A percentile compares a stretch with the other conserved stretches of the same genome.
phyloP scores from a whole-genome alignment of 2,888 invertebrate species.

The Drosophila cyrtoloma region DNA sequence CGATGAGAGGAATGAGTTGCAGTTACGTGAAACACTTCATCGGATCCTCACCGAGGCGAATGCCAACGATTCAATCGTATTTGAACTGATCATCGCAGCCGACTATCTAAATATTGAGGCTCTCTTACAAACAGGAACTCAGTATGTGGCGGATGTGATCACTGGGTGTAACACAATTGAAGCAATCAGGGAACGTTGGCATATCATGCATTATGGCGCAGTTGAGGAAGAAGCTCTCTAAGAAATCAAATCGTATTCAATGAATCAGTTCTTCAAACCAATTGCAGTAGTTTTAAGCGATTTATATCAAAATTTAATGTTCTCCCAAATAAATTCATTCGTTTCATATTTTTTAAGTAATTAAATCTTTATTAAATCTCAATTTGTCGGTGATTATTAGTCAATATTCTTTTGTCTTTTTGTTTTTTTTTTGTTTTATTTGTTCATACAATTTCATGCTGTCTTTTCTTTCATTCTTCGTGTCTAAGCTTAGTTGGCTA shows the following conservation, averaged over 20 bases:
- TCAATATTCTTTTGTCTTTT: constrained; percentile 72
- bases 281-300: background rate
- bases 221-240: background rate
- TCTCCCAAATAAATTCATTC: background rate
- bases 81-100: constrained; percentile 50
- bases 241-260: background rate
- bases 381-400: constrained; percentile 80
- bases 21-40: background rate
- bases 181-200: constrained; percentile 40
- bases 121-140: constrained; percentile 30
- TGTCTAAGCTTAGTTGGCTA: constrained; percentile 55
- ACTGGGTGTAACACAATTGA: constrained; percentile 19
- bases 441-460: constrained; percentile 24
- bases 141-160: constrained; percentile 39
- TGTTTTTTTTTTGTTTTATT: constrained; percentile 17
- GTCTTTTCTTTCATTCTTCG: constrained; percentile 31
- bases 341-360: constrained; percentile 65
- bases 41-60: background rate
- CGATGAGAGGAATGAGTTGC: background rate
- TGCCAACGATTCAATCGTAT: constrained; percentile 18
- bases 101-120: constrained; percentile 46
- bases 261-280: background rate
- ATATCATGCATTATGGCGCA: constrained; percentile 11
- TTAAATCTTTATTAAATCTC: constrained; percentile 80
- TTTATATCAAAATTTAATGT: background rate